A percentile compares a stretch with the other conserved stretches of the same genome.
Conservation (phyloP, 2,888 invertebrate species). For the Lepidochitona cinerea region DNA sequence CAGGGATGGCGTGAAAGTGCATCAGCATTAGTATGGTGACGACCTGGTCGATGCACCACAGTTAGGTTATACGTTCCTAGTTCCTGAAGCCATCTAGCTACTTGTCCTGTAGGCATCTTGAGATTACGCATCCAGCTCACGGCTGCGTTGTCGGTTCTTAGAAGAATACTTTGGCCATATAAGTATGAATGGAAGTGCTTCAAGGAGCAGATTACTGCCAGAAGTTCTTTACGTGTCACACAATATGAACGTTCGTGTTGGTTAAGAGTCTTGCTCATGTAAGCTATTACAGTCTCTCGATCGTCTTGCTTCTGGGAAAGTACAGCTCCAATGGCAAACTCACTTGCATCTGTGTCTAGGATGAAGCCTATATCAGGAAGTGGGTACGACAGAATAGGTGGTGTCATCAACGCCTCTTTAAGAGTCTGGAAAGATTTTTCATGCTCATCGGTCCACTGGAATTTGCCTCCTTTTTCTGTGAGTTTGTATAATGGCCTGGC, state of each 20-base stretch:
- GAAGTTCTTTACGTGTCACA: slow-evolving; percentile 12
- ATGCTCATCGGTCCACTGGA: too few relatives aligned
- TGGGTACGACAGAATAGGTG: too few relatives aligned
- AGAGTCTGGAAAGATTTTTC: too few relatives aligned
- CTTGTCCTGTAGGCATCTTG: not conserved
- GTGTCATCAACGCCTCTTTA: too few relatives aligned
- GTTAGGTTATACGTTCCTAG: not conserved
- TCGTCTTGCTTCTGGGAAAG: slow-evolving; percentile 11
- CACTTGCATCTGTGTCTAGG: too few relatives aligned
- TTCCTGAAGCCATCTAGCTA: not conserved
- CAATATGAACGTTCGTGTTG: slow-evolving; percentile 12
- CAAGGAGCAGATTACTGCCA: slow-evolving; percentile 3
- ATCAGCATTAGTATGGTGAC: not conserved
- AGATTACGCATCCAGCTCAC: not conserved
- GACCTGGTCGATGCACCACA: not conserved
- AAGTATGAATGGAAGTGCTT: slow-evolving; percentile 11
- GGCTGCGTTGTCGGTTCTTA: slow-evolving; percentile 10
- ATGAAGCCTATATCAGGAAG: too few relatives aligned
- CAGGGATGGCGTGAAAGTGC: not conserved
- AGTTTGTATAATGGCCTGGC: too few relatives aligned
- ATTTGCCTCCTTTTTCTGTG: too few relatives aligned
- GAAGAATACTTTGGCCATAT: not conserved
- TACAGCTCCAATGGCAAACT: slow-evolving; percentile 12
- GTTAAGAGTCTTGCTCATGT: slow-evolving; percentile 4
- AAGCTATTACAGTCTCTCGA: slow-evolving; percentile 9